phyloP scores from a whole-genome alignment of 2,888 invertebrate species.

The Thyatira batis region DNA sequence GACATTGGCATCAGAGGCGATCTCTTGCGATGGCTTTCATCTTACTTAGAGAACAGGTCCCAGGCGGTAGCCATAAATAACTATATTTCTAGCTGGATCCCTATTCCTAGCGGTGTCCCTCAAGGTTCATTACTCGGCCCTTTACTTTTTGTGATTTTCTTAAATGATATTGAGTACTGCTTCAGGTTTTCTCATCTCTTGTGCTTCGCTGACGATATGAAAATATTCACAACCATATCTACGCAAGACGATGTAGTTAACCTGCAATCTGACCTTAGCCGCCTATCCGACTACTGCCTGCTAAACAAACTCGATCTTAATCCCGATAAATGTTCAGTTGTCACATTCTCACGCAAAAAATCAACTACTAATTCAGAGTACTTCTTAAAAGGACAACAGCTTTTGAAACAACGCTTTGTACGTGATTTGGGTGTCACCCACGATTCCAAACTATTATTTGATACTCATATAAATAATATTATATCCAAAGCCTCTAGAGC shows the following conservation, averaged over 20 bases:
- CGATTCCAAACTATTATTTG: conserved; percentile 4
- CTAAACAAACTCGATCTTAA: conserved; percentile 10
- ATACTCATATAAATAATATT: conserved; percentile 1
- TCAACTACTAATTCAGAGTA: background rate
- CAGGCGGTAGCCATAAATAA: background rate
- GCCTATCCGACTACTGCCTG: conserved; percentile 6
- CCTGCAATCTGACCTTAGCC: conserved; percentile 2
- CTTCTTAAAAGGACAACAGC: background rate
- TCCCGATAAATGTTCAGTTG: conserved; percentile 6
- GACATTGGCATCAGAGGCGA: background rate
- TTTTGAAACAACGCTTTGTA: background rate
- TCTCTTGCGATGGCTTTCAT: background rate
- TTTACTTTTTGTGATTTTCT: background rate
- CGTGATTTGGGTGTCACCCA: conserved; percentile 5
- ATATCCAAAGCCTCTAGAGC: conserved; percentile 5
- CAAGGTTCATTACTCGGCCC: background rate
- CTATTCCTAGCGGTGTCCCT: background rate
- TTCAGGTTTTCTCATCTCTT: conserved; percentile 7
- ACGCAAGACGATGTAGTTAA: background rate
- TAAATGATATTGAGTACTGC: conserved; percentile 9
- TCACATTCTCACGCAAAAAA: background rate
- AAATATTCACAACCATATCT: conserved; percentile 7
- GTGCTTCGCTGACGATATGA: conserved; percentile 14
- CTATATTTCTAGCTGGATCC: background rate
- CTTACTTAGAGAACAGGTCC: background rate